Percentiles rank a stretch among this genome's conserved stretches.
phyloP scores from a whole-genome alignment of 2,797 vertebrate genomes.

The Arnoldichthys spilopterus region DNA sequence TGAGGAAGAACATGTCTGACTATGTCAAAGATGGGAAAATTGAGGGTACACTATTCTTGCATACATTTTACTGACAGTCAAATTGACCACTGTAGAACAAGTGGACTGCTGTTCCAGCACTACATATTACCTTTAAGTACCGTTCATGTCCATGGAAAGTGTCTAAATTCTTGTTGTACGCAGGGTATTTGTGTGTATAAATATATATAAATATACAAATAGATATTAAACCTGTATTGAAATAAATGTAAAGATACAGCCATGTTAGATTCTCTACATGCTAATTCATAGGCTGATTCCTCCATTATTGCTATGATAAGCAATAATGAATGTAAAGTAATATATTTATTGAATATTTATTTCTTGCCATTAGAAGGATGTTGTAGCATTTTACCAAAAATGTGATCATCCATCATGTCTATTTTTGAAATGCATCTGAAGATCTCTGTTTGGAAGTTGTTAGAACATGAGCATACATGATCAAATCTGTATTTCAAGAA shows the following conservation, averaged over 20 bases:
- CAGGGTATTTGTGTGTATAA: not conserved
- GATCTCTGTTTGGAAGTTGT: slow-evolving; percentile 12
- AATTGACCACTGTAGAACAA: not conserved
- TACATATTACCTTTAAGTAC: not conserved
- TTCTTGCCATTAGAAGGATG: not conserved
- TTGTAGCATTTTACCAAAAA: slow-evolving; percentile 39
- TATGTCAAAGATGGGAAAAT: not conserved
- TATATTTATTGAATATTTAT: slow-evolving; percentile 29
- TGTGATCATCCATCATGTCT: slow-evolving; percentile 8
- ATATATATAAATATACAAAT: not conserved
- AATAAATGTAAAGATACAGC: not conserved
- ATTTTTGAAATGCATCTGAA: not conserved
- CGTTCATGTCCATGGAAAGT: not conserved
- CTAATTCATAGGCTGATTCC: not conserved
- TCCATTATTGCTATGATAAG: slow-evolving; percentile 22
- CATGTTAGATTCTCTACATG: not conserved
- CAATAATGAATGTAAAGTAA: slow-evolving; percentile 24
- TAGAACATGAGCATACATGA: slow-evolving; percentile 55
- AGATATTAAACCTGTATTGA: not conserved
- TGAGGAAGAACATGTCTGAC: not conserved
- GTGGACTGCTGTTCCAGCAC: not conserved
- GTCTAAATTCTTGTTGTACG: not conserved
- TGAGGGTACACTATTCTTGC: not conserved
- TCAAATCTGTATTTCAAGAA: slow-evolving; percentile 52
- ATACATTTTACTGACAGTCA: not conserved